Evolutionary conservation across 2,797 vertebrate genomes (phyloP), one percentile per base, ranked within the genome.

Genomic region (Phoeniculus purpureus): DNA sequence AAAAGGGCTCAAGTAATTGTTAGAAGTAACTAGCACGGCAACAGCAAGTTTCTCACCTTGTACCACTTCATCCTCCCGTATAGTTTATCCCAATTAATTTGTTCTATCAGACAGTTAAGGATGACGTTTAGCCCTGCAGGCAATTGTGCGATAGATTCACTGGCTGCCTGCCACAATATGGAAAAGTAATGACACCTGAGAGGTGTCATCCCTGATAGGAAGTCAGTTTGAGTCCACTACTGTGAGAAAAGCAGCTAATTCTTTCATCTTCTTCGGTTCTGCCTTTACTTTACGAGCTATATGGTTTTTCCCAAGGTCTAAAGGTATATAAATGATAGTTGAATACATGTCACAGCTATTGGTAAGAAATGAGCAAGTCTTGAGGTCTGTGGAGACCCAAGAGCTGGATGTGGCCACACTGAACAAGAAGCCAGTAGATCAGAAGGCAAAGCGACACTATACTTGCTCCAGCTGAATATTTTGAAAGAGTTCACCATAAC

Each of bases 81-180:
- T 67, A 68, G 66, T 92, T 93, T 85, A 40, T 79, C 66, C 62
- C 71, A 72, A 85, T 92, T 94, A 80, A 71, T 88, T 87, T 94
- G 51, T 85, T 82, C 7, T 40, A 52, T 81, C 71, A 70, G 59
- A 55, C 87, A 83, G 90, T 92, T 90, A 92, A 89, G 51, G 62
- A 66, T 95, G 90, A 88, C 71, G 81, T 85, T 81, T 81, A 89
- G 40, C 72, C 75, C 31, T 73, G 48, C 5, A 81, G 80, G 75
- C 47, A 54, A 31, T 16, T 75, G 66, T 86, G 61, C 78, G 67
- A 60, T 22, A 56, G 61, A 59, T 66, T 79, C 0, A 0, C 56
- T 89, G 71, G 16, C 40, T 93, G 60, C 60, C 51, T 31, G 29
- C 75, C 58, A 61, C 58, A 56, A 22, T 87, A 79, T 31, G 0